Percentiles rank a stretch among this genome's conserved stretches.
Conservation (phyloP, 2,888 invertebrate species). For the Aphelenchoides bicaudatus region DNA sequence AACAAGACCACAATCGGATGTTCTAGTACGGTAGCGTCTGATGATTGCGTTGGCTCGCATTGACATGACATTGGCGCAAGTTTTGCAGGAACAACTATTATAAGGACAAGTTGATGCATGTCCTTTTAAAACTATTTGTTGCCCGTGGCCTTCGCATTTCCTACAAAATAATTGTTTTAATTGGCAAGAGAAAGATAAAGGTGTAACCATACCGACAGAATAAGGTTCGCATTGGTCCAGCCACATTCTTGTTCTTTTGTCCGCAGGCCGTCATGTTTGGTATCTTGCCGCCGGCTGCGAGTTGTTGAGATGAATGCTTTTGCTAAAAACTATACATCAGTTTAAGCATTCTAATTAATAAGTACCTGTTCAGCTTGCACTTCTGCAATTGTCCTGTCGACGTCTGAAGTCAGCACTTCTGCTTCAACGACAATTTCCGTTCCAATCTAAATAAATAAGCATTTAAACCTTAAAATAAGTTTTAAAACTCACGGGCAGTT, state of each 20-base stretch:
- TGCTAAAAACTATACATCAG: constrained; percentile 5
- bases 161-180: constrained; percentile 47
- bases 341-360: constrained; percentile 1
- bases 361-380: background rate
- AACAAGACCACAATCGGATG: constrained; percentile 56
- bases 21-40: constrained; percentile 54
- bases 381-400: constrained; percentile 58
- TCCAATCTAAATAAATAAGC: constrained; percentile 56
- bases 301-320: constrained; percentile 11
- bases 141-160: constrained; percentile 47
- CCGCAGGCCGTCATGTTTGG: constrained; percentile 11
- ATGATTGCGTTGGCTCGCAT: constrained; percentile 60
- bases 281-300: constrained; percentile 11
- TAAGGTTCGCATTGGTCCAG: constrained; percentile 13
- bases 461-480: constrained; percentile 58
- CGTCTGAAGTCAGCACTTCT: constrained; percentile 55
- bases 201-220: too few species aligned
- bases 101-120: constrained; percentile 58
- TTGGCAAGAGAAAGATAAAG: too few species aligned
- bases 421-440: constrained; percentile 59
- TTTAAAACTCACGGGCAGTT: constrained; percentile 56
- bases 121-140: constrained; percentile 56
- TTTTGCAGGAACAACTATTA: constrained; percentile 59
- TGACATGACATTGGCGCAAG: constrained; percentile 59
- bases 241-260: background rate